Percentiles rank a stretch among this genome's conserved stretches.
phyloP scores from a whole-genome alignment of 1,140 invertebrate species.

The Alviniconcha marisindica region DNA sequence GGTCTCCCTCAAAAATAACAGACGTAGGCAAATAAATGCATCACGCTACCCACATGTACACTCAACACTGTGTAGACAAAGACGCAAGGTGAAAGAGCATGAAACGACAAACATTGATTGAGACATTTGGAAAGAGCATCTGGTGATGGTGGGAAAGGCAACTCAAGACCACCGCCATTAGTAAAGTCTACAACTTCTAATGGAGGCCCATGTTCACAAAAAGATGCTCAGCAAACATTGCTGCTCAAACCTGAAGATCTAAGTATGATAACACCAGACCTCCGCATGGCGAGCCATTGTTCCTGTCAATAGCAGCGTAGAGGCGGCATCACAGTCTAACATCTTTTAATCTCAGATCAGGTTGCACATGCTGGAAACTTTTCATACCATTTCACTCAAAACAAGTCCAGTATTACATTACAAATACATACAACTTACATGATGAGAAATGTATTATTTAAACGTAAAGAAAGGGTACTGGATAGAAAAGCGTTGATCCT shows the following conservation, averaged over 20 bases:
- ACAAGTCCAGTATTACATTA: too few species aligned
- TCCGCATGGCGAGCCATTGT: background rate
- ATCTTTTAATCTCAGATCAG: too few species aligned
- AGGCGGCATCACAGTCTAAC: too few species aligned
- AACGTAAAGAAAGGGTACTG: too few species aligned
- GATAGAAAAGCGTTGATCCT: too few species aligned
- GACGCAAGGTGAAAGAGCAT: background rate
- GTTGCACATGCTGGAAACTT: too few species aligned
- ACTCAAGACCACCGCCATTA: slow-evolving; percentile 24
- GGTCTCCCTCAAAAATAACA: slow-evolving; percentile 10
- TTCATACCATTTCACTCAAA: too few species aligned
- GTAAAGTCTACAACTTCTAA: slow-evolving; percentile 18
- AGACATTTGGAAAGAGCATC: background rate
- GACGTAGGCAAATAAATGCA: background rate
- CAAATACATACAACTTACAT: too few species aligned
- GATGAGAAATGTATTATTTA: too few species aligned
- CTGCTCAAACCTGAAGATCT: background rate
- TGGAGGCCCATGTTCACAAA: background rate
- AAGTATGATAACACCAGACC: background rate
- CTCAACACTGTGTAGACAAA: too few species aligned
- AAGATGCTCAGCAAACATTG: slow-evolving; percentile 1
- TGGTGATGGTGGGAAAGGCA: background rate
- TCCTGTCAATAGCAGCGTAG: too few species aligned
- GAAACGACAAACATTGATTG: background rate
- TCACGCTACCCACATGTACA: background rate